A percentile compares a stretch with the other conserved stretches of the same genome.
phyloP scores from a whole-genome alignment of 2,113 vertebrate species.

The Cathartes aura region DNA sequence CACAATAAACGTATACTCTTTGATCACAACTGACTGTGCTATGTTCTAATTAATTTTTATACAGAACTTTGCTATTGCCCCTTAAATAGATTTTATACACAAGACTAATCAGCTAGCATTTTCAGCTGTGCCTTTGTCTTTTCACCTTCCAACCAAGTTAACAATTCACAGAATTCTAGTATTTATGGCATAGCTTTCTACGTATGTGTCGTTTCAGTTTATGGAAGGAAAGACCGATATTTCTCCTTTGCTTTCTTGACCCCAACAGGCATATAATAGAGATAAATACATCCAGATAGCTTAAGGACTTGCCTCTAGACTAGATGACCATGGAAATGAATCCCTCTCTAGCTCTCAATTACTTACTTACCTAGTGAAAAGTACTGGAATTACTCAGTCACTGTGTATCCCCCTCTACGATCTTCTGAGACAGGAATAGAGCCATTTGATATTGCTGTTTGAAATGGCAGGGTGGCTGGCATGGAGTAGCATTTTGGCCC shows the following conservation, averaged over 20 bases:
- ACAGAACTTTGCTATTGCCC: slow-evolving; percentile 45
- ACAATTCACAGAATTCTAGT: slow-evolving; percentile 57
- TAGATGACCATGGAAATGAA: neutral
- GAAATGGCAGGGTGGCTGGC: neutral
- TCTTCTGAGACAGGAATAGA: neutral
- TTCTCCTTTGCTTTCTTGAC: slow-evolving; percentile 28
- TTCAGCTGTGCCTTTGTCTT: slow-evolving; percentile 48
- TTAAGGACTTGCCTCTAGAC: neutral
- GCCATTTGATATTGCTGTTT: neutral
- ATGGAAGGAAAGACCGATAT: neutral
- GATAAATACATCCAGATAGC: neutral
- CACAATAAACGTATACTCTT: slow-evolving; percentile 45
- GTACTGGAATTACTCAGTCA: neutral
- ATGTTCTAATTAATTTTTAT: slow-evolving; percentile 66
- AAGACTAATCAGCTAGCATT: slow-evolving; percentile 49
- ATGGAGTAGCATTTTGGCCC: neutral
- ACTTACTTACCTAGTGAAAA: neutral
- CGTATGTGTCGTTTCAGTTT: neutral
- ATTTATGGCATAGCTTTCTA: slow-evolving; percentile 30
- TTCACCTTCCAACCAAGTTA: slow-evolving; percentile 57
- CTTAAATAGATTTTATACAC: slow-evolving; percentile 46
- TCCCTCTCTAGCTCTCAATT: neutral
- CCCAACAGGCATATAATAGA: neutral
- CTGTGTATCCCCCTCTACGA: rapidly evolving
- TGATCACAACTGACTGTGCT: slow-evolving; percentile 59